Evolutionary conservation across 2,113 vertebrate genomes (phyloP).

Genomic region (Triplophysa tibetana): DNA sequence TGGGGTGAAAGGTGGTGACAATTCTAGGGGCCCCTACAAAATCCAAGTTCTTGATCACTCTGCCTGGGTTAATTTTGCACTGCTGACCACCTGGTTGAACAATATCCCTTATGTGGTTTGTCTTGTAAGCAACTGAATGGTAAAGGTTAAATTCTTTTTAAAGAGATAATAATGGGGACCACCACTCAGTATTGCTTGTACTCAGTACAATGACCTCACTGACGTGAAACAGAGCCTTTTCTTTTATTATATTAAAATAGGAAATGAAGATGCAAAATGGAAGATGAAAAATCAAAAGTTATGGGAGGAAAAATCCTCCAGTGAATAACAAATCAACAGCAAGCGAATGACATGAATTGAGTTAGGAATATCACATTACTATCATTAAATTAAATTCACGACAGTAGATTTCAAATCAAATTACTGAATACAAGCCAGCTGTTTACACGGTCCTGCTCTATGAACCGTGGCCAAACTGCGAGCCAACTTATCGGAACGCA

Average conservation of each 20-base stretch:
- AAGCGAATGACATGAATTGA: conserved; percentile 69
- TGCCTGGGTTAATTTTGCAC: too few species aligned
- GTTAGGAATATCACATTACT: conserved; percentile 74
- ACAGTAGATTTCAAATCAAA: conserved; percentile 68
- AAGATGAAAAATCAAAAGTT: background rate
- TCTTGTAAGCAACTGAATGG: too few species aligned
- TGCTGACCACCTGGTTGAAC: too few species aligned
- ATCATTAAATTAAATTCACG: conserved; percentile 69
- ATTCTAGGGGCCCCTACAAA: too few species aligned
- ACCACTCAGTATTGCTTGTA: background rate
- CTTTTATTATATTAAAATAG: conserved; percentile 44
- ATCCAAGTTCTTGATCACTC: too few species aligned
- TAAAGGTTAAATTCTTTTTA: background rate
- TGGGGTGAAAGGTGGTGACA: too few species aligned
- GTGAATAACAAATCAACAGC: conserved; percentile 68
- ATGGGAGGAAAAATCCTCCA: conserved; percentile 55
- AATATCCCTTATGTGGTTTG: background rate
- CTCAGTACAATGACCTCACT: conserved; percentile 30
- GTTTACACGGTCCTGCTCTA: conserved; percentile 57
- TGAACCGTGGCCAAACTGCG: conserved; percentile 42
- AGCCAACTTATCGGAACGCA: conserved; percentile 41
- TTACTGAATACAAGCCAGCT: conserved; percentile 65
- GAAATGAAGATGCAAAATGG: conserved; percentile 51
- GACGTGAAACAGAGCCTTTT: background rate
- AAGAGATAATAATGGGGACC: background rate